A percentile compares a stretch with the other conserved stretches of the same genome.
These are phyloP conservation scores for Ochropacha duplaris DNA, from an alignment of 2,888 invertebrate species.

Conservation along the genomic window DNA sequence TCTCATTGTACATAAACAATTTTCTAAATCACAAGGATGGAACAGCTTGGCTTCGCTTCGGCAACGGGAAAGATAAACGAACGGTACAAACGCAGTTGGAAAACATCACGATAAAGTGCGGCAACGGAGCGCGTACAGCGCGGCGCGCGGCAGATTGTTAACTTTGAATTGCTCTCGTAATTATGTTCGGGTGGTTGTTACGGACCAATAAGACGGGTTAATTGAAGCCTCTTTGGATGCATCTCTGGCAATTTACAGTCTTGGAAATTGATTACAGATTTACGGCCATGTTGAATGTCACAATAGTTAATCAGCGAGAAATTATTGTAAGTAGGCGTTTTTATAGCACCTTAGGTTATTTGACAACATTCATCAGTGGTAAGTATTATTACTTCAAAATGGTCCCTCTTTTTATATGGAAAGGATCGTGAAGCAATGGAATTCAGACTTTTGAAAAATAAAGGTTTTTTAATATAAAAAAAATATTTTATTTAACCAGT, in stretches of 20 bases:
- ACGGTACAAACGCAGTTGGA: constrained; percentile 29
- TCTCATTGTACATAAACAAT: constrained; percentile 18
- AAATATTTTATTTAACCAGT: constrained; percentile 71
- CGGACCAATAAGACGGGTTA: constrained; percentile 32
- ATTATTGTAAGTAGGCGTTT: not conserved
- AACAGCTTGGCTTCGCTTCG: constrained; percentile 22
- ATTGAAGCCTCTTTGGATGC: constrained; percentile 26
- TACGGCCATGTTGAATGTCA: not conserved
- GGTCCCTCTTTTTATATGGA: too few species aligned
- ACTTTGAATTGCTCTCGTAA: constrained; percentile 31
- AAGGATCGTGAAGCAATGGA: not conserved
- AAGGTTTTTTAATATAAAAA: constrained; percentile 39
- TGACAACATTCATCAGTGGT: too few species aligned
- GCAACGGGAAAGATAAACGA: constrained; percentile 35
- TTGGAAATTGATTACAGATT: not conserved
- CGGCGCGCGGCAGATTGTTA: constrained; percentile 35
- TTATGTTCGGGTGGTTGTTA: constrained; percentile 28
- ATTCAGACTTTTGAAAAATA: constrained; percentile 14
- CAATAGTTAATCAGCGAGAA: not conserved
- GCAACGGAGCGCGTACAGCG: constrained; percentile 25
- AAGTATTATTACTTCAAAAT: too few species aligned
- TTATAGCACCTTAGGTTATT: not conserved
- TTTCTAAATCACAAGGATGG: constrained; percentile 35
- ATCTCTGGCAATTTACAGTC: constrained; percentile 12
- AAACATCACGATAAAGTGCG: constrained; percentile 32